Evolutionary conservation across 2,113 vertebrate genomes (phyloP).

Genomic region (Suricata suricatta): DNA sequence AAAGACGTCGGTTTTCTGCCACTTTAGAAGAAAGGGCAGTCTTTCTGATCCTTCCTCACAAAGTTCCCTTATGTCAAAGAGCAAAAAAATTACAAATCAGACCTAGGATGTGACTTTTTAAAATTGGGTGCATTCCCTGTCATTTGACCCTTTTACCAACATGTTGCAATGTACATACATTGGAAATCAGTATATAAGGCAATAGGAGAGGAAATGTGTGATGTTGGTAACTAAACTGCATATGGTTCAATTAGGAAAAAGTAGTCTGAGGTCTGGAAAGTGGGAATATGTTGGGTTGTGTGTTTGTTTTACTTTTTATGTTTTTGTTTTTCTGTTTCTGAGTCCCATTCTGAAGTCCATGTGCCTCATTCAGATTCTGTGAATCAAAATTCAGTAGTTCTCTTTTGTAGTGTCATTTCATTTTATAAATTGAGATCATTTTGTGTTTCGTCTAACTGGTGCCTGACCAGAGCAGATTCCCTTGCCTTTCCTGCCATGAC

Average conservation of each 20-base stretch:
- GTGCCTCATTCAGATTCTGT: conserved; percentile 72
- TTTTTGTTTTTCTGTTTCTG: conserved; percentile 50
- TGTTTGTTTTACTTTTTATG: neutral
- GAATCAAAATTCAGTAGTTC: conserved; percentile 76
- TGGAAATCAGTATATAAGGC: conserved; percentile 71
- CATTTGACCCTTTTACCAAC: conserved; percentile 64
- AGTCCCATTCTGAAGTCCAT: conserved; percentile 78
- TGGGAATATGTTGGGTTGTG: conserved; percentile 53
- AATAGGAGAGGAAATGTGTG: conserved; percentile 72
- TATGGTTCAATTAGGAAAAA: conserved; percentile 75
- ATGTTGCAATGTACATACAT: conserved; percentile 59
- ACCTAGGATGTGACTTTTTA: conserved; percentile 64
- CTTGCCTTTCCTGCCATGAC: conserved; percentile 53
- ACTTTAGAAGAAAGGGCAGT: conserved; percentile 59
- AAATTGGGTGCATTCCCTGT: conserved; percentile 60
- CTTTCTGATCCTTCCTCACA: conserved; percentile 71
- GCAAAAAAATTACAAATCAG: conserved; percentile 71
- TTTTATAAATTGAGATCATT: conserved; percentile 71
- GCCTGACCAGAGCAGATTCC: conserved; percentile 55
- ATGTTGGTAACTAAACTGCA: conserved; percentile 66
- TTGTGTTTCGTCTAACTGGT: conserved; percentile 23
- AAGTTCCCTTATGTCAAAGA: conserved; percentile 69
- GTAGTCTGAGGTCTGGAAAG: conserved; percentile 59
- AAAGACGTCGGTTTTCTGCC: conserved; percentile 56
- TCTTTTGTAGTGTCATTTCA: conserved; percentile 80